A percentile compares a stretch with the other conserved stretches of the same genome.
Conservation (phyloP, 1,140 invertebrate genomes). For the Trichomalopsis sarcophagae region DNA sequence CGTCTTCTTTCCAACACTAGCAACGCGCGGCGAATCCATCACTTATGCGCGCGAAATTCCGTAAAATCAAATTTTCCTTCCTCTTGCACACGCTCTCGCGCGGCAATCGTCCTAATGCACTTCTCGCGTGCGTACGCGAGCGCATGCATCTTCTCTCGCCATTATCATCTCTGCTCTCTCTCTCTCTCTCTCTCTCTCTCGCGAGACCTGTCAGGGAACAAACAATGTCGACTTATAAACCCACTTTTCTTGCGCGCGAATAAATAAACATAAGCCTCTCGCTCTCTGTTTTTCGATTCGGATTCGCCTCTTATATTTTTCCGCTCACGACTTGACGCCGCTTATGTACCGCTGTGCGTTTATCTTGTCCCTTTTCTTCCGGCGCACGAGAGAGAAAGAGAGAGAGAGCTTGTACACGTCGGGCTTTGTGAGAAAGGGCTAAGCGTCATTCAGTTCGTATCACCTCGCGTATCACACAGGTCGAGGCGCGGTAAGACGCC, state of each 20-base stretch:
- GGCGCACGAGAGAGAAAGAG: background rate
- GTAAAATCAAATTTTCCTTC: no score
- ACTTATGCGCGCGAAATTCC: no score
- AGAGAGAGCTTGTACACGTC: background rate
- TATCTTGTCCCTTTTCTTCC: conserved; percentile 9
- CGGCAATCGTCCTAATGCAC: no score
- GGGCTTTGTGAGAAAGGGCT: background rate
- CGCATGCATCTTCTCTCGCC: no score
- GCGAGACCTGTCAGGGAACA: background rate
- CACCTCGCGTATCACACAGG: background rate
- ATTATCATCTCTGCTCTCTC: background rate
- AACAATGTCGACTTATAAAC: background rate
- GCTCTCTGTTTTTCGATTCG: background rate
- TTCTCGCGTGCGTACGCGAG: no score
- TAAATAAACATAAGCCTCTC: conserved; percentile 21
- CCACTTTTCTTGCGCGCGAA: background rate
- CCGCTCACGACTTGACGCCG: background rate
- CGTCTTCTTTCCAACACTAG: no score
- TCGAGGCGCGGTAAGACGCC: conserved; percentile 23
- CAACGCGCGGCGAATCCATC: no score
- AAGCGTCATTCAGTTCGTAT: conserved; percentile 29
- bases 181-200: background rate
- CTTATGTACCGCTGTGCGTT: background rate
- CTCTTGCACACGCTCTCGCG: no score
- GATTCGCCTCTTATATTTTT: background rate